Percentiles rank a stretch among this genome's conserved stretches.
These are phyloP conservation scores for Piliocolobus tephrosceles DNA, from an alignment of 2,113 vertebrate genomes.

Conservation along the genomic window DNA sequence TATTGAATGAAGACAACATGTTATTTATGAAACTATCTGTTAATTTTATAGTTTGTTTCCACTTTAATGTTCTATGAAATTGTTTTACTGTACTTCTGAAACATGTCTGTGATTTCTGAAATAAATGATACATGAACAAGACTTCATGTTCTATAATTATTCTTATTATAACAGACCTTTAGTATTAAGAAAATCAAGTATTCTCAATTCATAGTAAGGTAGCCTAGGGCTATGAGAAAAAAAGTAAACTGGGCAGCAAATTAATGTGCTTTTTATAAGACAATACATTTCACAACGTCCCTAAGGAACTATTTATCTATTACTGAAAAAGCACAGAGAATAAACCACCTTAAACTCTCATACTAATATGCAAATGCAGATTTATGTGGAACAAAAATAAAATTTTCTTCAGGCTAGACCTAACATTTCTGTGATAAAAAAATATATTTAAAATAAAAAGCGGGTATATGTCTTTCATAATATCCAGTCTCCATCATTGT, in stretches of 20 bases:
- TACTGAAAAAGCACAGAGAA: conserved; percentile 22
- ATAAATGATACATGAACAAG: conserved; percentile 22
- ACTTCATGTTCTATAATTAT: not conserved
- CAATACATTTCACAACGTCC: not conserved
- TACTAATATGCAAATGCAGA: not conserved
- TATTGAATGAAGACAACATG: not conserved
- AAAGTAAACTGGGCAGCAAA: conserved; percentile 33
- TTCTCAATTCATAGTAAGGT: not conserved
- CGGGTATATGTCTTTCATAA: not conserved
- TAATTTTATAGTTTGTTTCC: conserved; percentile 23
- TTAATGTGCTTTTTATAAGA: conserved; percentile 12
- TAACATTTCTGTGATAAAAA: conserved; percentile 6
- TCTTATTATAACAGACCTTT: not conserved
- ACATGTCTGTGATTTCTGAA: conserved; percentile 3
- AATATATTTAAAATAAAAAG: not conserved
- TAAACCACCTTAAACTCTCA: not conserved
- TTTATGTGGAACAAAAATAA: not conserved
- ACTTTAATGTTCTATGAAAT: conserved; percentile 29
- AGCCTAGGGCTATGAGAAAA: conserved; percentile 10
- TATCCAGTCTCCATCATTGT: not conserved
- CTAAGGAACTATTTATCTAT: conserved; percentile 35
- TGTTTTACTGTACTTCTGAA: conserved; percentile 12
- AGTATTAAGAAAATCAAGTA: conserved; percentile 3
- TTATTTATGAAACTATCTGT: not conserved
- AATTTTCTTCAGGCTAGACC: conserved; percentile 11